Evolutionary conservation across 2,888 invertebrate species (phyloP), one percentile per base, ranked within the genome.

Genomic region (Spilarctia lutea): DNA sequence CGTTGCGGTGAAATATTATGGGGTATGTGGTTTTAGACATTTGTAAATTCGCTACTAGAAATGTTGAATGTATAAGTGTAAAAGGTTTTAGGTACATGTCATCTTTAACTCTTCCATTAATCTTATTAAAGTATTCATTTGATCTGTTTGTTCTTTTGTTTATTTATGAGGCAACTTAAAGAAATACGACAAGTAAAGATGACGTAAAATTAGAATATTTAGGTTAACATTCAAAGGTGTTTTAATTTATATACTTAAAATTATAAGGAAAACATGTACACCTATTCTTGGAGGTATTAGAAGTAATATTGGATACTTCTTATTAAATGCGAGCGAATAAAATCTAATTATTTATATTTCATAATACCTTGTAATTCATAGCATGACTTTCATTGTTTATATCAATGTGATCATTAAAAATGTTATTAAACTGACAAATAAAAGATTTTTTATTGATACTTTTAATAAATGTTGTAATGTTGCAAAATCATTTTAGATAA

Each of bases 11-110:
- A 81, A 75, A 75, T 85, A 78, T 85, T 70, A 68, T 63, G 27
- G 73, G 76, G 75, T 72, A 74, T 70, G 35, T 56, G 52, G 52
- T 65, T 78, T 78, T 60, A 80, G 77, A 78, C 76, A 80, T 83
- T 77, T 77, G 75, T 83, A 82, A 78, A 83, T 83, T 83, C 74
- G 69, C 80, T 65, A 27, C 65, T 24, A 75, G 30, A 76, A 82
- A 82, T 78, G 81, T 76, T 74, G 77, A 75, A 80, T 75, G 69
- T 68, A 52, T 72, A 72, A 74, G 8, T 52, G 6, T 52, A 24
- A 52, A 76, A 80, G 74, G 75, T 78, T 85, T 76, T 69, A n/a
- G n/a, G n/a, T n/a, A 74, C 78, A 73, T 82, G 78, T 85, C 72
- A 82, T 71, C 60, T 81, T 71, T 71, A 71, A 73, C 70, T 67